Percentiles rank a stretch among this genome's conserved stretches.
phyloP scores from a whole-genome alignment of 2,797 vertebrate species.

The Sebastolobus alascanus region DNA sequence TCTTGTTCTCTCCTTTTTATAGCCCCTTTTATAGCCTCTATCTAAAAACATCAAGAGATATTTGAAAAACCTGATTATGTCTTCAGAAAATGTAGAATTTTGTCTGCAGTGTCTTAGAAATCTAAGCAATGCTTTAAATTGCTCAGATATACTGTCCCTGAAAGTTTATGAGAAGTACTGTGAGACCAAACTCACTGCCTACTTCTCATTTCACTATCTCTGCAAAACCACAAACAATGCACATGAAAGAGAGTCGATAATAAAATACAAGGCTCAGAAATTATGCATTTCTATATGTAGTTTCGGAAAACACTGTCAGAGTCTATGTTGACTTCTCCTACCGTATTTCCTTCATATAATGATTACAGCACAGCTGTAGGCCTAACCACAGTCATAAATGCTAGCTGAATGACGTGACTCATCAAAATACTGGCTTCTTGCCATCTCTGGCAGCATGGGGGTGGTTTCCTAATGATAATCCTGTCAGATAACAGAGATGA shows the following conservation, averaged over 20 bases:
- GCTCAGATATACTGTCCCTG: background rate
- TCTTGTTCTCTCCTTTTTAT: too few relatives aligned
- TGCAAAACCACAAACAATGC: background rate
- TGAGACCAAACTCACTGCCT: background rate
- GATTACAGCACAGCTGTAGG: background rate
- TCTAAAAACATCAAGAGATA: too few relatives aligned
- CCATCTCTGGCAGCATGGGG: background rate
- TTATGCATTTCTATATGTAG: background rate
- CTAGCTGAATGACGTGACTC: background rate
- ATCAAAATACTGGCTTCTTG: background rate
- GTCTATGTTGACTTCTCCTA: background rate
- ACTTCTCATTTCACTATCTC: background rate
- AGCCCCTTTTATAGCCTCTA: too few relatives aligned
- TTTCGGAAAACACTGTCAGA: background rate
- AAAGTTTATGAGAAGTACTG: background rate
- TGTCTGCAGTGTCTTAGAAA: background rate
- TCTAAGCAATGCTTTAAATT: background rate
- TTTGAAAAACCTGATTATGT: too few relatives aligned
- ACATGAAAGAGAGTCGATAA: background rate
- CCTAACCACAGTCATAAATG: background rate
- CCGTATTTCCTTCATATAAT: background rate
- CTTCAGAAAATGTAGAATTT: too few relatives aligned
- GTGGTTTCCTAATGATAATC: background rate
- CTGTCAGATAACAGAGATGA: conserved; percentile 17
- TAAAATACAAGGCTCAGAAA: background rate